Base-by-base conservation (phyloP, 2,797 vertebrate species). In the Phoeniculus purpureus region DNA sequence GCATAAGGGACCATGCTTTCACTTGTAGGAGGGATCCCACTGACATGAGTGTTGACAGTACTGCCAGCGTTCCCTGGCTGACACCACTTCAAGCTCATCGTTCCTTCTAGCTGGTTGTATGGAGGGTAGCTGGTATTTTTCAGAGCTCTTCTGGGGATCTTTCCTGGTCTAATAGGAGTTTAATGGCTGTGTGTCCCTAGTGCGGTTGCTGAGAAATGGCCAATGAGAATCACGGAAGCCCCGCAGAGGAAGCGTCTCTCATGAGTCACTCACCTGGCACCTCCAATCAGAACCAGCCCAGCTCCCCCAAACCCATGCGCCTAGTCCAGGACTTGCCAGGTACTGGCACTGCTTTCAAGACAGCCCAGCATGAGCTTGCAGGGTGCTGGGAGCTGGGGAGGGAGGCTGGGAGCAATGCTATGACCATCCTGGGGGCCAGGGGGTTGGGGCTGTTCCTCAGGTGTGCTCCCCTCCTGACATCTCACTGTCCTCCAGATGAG, bases 241-340 rank as follows among this genome's bases (percentile, higher is more conserved):
- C 98, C 89, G 98, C 98, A 88, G 98, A 98, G 96, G 99, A 99
- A 94, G 97, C 94, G 0, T 98, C 98, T 70, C 96, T 98, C 93
- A 93, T 98, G 96, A 98, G 98, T 95, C 97, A 98, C 94, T 98
- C 98, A 89, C 98, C 98, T 8, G 97, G 98, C 76, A 98, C 97
- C 87, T 98, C 98, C 82, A 98, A 98, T 74, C 98, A 99, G 95
- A 98, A 96, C 91, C 98, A 98, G 60, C 98, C 99, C 52, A 98
- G 98, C 91, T 99, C 99, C 92, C 99, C 99, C 90, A 98, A 98
- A 77, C 97, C 98, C 58, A 93, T 98, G 90, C 98, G 99, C 94
- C 97, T 98, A 89, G 97, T 97, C 34, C 98, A 99, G 95, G 99
- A 99, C 93, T 98, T 99, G 74, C 98, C 99, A 98, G 99, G 99